A percentile compares a stretch with the other conserved stretches of the same genome.
Evolutionary conservation across 2,113 vertebrate species (phyloP).

Genomic region (Podilymbus podiceps): DNA sequence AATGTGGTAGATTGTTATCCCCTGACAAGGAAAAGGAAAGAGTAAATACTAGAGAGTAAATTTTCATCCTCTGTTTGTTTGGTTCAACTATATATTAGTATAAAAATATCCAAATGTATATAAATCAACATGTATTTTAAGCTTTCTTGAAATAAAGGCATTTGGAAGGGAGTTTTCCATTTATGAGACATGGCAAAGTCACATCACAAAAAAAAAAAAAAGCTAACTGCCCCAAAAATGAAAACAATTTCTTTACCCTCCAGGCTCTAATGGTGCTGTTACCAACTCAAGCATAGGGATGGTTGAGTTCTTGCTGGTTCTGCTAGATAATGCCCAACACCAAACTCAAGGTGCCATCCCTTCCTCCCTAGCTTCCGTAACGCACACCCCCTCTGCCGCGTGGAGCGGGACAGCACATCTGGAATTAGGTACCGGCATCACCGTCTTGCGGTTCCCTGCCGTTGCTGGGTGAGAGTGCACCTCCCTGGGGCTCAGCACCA

Average conservation of each 20-base stretch:
- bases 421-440: rapidly evolving
- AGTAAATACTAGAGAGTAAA: neutral
- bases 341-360: neutral
- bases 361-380: neutral
- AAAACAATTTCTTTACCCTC: neutral
- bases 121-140: neutral
- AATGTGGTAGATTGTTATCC: neutral
- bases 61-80: neutral
- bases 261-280: neutral
- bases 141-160: neutral
- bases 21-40: neutral
- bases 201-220: neutral
- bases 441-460: neutral
- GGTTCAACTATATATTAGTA: neutral
- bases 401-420: neutral
- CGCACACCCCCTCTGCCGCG: rapidly evolving
- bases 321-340: neutral
- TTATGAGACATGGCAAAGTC: neutral
- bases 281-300: neutral
- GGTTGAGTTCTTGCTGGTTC: neutral
- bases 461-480: rapidly evolving
- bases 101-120: neutral
- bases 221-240: neutral
- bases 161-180: neutral
- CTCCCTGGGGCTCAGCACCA: neutral